These are phyloP conservation scores for Cyrtonyx montezumae DNA, from an alignment of 2,113 vertebrate species.

Conservation along the genomic window DNA sequence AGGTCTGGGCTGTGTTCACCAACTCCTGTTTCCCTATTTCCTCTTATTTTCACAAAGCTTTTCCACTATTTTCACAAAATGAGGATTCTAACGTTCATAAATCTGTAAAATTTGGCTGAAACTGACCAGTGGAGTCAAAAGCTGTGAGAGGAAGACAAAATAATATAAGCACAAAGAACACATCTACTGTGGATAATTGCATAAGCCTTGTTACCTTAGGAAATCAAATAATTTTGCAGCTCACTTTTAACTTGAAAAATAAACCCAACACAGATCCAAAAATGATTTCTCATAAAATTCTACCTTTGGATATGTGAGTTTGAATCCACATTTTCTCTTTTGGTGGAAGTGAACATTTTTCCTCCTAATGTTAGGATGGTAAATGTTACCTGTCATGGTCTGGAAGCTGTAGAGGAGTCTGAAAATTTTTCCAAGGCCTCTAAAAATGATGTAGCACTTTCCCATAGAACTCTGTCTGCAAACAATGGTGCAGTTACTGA, in stretches of 20 bases:
- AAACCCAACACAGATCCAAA: background rate
- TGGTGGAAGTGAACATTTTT: background rate
- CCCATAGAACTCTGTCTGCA: background rate
- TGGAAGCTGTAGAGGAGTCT: background rate
- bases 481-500: background rate
- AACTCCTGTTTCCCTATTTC: background rate
- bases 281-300: background rate
- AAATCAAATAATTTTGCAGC: background rate
- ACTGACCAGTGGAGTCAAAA: background rate
- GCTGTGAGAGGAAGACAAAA: background rate
- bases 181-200: background rate
- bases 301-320: background rate
- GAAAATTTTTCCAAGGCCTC: background rate
- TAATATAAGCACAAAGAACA: background rate
- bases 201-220: background rate
- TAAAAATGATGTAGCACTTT: background rate
- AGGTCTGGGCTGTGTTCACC: background rate
- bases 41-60: background rate
- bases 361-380: background rate
- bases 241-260: background rate
- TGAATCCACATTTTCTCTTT: background rate
- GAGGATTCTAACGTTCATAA: background rate
- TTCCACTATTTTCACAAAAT: background rate
- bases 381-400: background rate
- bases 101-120: background rate